Conservation (phyloP, 2,888 invertebrate species). For the Nymphalis urticae region DNA sequence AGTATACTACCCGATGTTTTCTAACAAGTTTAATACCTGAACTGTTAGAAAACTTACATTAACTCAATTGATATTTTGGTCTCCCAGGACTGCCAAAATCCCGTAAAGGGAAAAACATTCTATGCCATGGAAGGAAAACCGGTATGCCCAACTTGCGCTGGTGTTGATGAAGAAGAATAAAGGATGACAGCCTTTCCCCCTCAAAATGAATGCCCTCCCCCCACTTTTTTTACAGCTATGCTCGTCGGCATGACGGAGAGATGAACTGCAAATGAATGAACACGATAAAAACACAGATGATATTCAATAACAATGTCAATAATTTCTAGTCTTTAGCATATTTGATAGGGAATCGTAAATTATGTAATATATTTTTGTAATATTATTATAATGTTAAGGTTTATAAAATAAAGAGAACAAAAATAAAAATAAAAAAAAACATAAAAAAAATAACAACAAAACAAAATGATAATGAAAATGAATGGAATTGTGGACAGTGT, state of each 20-base stretch:
- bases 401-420: conserved; percentile 80
- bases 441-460: conserved; percentile 43
- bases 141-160: conserved; percentile 96
- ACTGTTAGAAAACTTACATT: conserved; percentile 25
- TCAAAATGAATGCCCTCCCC: conserved; percentile 70
- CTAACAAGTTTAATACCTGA: conserved; percentile 38
- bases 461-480: conserved; percentile 29
- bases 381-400: conserved; percentile 78
- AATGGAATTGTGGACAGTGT: conserved; percentile 39
- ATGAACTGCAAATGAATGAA: conserved; percentile 47
- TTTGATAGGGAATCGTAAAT: conserved; percentile 62
- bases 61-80: conserved; percentile 45
- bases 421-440: conserved; percentile 54
- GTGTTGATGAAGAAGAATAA: conserved; percentile 92
- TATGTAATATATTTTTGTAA: conserved; percentile 79
- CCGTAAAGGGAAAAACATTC: conserved; percentile 97
- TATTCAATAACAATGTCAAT: conserved; percentile 52
- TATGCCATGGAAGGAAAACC: conserved; percentile 98
- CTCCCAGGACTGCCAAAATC: conserved; percentile 94
- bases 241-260: conserved; percentile 56
- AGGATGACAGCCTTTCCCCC: conserved; percentile 56
- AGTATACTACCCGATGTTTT: conserved; percentile 51
- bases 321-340: conserved; percentile 59
- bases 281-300: conserved; percentile 44
- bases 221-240: conserved; percentile 77